Evolutionary conservation across 2,113 vertebrate genomes (phyloP).

Genomic region (Lethenteron camtschaticum): DNA sequence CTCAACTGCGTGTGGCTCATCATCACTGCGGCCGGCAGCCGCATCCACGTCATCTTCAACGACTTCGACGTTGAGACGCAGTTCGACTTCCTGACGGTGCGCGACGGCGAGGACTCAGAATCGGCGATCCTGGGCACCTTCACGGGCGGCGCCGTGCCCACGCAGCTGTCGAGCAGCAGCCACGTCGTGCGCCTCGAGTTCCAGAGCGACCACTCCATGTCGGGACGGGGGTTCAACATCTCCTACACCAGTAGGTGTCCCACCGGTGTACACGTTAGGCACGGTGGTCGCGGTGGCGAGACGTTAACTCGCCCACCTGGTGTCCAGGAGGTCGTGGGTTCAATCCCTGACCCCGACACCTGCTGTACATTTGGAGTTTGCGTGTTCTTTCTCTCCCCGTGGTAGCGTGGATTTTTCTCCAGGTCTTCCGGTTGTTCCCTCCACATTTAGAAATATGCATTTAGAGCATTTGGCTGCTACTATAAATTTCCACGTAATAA

Average conservation of each 20-base stretch:
- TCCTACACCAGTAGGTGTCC: slow-evolving; percentile 70
- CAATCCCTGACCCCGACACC: too few species aligned
- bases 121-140: slow-evolving; percentile 79
- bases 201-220: slow-evolving; percentile 89
- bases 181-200: slow-evolving; percentile 80
- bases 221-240: slow-evolving; percentile 90
- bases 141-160: slow-evolving; percentile 48
- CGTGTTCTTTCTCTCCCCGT: too few species aligned
- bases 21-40: slow-evolving; percentile 67
- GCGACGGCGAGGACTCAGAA: slow-evolving; percentile 69
- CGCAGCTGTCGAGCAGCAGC: slow-evolving; percentile 80
- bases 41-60: slow-evolving; percentile 90
- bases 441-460: too few species aligned
- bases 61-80: slow-evolving; percentile 96
- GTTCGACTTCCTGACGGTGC: slow-evolving; percentile 87
- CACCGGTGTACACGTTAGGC: too few species aligned
- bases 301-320: too few species aligned
- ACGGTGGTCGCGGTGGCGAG: too few species aligned
- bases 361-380: too few species aligned
- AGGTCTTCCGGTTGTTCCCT: too few species aligned
- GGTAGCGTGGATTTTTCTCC: too few species aligned
- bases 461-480: too few species aligned
- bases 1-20: slow-evolving; percentile 96
- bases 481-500: too few species aligned
- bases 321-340: too few species aligned